phyloP scores from a whole-genome alignment of 2,888 invertebrate genomes.

The Chironomus riparius region DNA sequence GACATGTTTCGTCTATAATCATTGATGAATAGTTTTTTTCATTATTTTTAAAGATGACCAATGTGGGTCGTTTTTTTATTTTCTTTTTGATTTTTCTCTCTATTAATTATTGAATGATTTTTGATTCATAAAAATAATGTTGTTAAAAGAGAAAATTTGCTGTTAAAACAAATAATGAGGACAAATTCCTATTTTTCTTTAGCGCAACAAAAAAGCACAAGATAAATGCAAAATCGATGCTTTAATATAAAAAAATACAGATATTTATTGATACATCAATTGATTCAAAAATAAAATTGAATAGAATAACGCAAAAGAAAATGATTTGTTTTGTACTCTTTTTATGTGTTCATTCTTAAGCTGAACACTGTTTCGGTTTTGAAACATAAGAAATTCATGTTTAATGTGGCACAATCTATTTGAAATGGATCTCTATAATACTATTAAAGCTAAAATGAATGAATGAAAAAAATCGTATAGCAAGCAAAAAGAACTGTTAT shows the following conservation, averaged over 20 bases:
- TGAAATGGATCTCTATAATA: constrained; percentile 2
- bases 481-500: constrained; percentile 4
- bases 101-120: background rate
- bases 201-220: background rate
- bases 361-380: background rate
- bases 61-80: too few species aligned
- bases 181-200: background rate
- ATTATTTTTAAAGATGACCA: too few species aligned
- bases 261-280: background rate
- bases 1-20: too few species aligned
- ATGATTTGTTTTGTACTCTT: background rate
- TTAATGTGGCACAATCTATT: constrained; percentile 12
- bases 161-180: background rate
- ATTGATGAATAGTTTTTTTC: too few species aligned
- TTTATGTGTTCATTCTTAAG: background rate
- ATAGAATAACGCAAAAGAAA: background rate
- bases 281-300: background rate
- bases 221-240: background rate
- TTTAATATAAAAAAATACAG: background rate
- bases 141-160: background rate
- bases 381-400: background rate
- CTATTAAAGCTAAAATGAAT: background rate
- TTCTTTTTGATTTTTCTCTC: too few species aligned
- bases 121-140: background rate
- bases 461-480: background rate